Percentiles rank a stretch among this genome's conserved stretches.
phyloP scores from a whole-genome alignment of 2,113 vertebrate species.

The Lates calcarifer region DNA sequence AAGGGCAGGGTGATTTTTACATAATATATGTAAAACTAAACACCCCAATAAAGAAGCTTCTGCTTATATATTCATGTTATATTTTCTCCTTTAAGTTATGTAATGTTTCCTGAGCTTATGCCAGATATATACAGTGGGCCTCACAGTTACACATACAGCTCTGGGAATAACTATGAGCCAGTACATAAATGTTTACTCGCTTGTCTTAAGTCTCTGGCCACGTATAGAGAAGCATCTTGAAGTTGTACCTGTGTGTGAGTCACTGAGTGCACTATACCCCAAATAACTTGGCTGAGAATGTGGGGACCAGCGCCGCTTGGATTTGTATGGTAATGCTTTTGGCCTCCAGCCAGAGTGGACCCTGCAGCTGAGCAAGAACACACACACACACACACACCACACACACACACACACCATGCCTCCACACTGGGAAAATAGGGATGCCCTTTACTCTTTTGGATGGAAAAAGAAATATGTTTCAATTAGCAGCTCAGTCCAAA shows the following conservation, averaged over 20 bases:
- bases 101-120: conserved; percentile 33
- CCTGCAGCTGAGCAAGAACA: conserved; percentile 46
- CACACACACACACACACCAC: conserved; percentile 41
- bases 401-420: conserved; percentile 45
- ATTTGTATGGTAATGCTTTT: conserved; percentile 76
- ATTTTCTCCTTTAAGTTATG: conserved; percentile 36
- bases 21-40: too few relatives aligned
- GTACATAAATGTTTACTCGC: conserved; percentile 61
- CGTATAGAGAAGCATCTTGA: conserved; percentile 33
- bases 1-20: too few relatives aligned
- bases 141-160: conserved; percentile 37
- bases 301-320: conserved; percentile 55
- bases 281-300: conserved; percentile 61
- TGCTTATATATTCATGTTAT: background rate
- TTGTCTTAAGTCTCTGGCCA: conserved; percentile 33
- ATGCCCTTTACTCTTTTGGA: conserved; percentile 80
- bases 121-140: conserved; percentile 38
- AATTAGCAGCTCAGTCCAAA: conserved; percentile 81
- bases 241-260: conserved; percentile 38
- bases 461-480: conserved; percentile 85
- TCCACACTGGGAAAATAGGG: conserved; percentile 71
- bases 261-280: conserved; percentile 39
- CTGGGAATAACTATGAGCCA: conserved; percentile 50
- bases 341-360: conserved; percentile 68
- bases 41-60: background rate